Percentiles rank a stretch among this genome's conserved stretches.
These are phyloP conservation scores for Mionectes olivaceus DNA, from an alignment of 2,797 vertebrate species.

Conservation along the genomic window DNA sequence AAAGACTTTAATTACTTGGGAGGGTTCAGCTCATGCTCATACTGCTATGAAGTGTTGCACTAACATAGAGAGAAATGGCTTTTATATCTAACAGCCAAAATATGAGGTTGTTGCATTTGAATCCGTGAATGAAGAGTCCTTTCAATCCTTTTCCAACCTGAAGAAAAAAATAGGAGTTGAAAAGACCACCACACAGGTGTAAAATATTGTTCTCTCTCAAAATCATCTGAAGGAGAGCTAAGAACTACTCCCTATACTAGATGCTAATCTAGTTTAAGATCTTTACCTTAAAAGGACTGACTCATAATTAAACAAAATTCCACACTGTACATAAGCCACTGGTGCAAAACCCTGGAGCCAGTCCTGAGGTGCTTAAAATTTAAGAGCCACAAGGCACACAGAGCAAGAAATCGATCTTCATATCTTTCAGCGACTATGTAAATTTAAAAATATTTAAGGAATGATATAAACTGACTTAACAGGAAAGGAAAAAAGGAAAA, in stretches of 20 bases:
- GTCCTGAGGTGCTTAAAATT: not conserved
- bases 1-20: not conserved
- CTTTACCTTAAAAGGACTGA: slow-evolving; percentile 8
- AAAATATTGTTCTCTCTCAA: not conserved
- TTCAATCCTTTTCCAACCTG: not conserved
- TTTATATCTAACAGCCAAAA: not conserved
- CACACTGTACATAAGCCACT: not conserved
- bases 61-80: not conserved
- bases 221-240: not conserved
- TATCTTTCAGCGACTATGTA: not conserved
- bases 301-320: slow-evolving; percentile 13
- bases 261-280: not conserved
- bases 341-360: not conserved
- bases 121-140: not conserved
- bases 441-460: not conserved
- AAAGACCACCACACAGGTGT: fast-evolving
- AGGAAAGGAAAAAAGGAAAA: no score
- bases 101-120: not conserved
- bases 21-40: not conserved
- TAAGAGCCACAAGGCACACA: not conserved
- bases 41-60: not conserved
- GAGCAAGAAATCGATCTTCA: not conserved
- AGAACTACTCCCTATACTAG: not conserved
- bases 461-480: not conserved
- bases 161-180: not conserved